These are phyloP conservation scores for Ephydatia muelleri DNA, from an alignment of 37 sponge, comb jelly and placozoan genomes.

Conservation along the genomic window DNA sequence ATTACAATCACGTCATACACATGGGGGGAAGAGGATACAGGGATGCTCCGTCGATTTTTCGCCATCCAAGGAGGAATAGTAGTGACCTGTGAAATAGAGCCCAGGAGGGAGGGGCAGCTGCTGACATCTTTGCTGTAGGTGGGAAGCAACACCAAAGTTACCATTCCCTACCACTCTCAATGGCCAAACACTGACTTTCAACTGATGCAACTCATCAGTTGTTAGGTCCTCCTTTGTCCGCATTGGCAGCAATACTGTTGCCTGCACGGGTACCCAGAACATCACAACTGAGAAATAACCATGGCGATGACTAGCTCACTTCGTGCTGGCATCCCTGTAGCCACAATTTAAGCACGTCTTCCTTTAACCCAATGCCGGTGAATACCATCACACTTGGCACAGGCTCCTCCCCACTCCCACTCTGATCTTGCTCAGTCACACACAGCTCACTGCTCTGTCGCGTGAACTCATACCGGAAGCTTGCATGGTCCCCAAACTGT, in stretches of 20 bases:
- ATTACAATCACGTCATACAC: neutral
- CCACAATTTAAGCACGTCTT: neutral
- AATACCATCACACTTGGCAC: neutral
- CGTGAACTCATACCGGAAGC: neutral
- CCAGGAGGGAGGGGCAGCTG: neutral
- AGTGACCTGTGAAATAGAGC: neutral
- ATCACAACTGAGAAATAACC: neutral
- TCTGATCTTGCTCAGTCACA: neutral
- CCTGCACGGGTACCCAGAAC: neutral
- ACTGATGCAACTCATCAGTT: neutral
- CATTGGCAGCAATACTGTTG: neutral
- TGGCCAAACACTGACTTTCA: neutral
- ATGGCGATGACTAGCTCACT: neutral
- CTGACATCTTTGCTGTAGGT: constrained; percentile 14
- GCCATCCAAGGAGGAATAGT: neutral
- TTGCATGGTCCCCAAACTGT: neutral
- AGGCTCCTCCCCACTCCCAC: neutral
- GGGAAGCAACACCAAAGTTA: neutral
- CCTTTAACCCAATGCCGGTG: neutral
- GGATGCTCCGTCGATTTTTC: neutral
- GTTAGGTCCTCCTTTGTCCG: neutral
- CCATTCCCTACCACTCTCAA: neutral
- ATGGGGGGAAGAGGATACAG: neutral
- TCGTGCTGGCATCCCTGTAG: neutral
- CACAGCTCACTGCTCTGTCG: neutral